These are phyloP conservation scores for Nycticebus coucang DNA, from an alignment of 2,113 vertebrate genomes.

Conservation along the genomic window DNA sequence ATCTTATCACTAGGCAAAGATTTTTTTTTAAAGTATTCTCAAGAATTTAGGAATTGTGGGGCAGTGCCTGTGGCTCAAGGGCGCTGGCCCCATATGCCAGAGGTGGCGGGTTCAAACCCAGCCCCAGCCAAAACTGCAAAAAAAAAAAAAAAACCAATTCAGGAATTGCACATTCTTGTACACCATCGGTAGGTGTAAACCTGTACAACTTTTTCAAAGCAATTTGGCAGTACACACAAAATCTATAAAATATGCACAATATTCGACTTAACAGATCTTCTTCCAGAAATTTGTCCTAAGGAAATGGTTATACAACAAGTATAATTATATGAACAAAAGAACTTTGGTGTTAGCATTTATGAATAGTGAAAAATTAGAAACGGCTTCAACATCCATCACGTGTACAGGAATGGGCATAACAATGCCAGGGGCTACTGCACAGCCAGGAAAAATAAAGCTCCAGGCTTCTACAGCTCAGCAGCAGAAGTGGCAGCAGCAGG, in stretches of 20 bases:
- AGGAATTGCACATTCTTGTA: neutral
- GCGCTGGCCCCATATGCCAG: too few relatives aligned
- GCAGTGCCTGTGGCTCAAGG: too few relatives aligned
- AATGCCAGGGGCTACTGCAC: rapidly evolving
- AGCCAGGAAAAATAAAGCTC: rapidly evolving
- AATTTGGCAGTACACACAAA: slow-evolving; percentile 7
- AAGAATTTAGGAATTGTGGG: neutral
- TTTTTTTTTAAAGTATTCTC: neutral
- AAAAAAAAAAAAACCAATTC: neutral
- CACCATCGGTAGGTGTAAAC: neutral
- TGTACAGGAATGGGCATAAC: rapidly evolving
- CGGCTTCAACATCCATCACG: neutral
- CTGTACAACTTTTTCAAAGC: neutral
- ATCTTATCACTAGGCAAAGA: neutral
- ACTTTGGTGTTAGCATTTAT: neutral
- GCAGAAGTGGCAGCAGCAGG: too few relatives aligned
- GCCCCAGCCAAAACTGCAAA: too few relatives aligned
- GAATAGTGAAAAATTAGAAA: neutral
- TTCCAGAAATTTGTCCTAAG: slow-evolving; percentile 7
- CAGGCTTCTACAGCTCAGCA: too few relatives aligned
- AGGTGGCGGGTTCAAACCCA: too few relatives aligned
- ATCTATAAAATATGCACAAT: neutral
- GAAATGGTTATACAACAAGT: neutral
- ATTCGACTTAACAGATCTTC: neutral
- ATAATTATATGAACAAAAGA: neutral